Base-by-base conservation (phyloP, 2,113 vertebrate genomes). In the Potamarius usumacintae region DNA sequence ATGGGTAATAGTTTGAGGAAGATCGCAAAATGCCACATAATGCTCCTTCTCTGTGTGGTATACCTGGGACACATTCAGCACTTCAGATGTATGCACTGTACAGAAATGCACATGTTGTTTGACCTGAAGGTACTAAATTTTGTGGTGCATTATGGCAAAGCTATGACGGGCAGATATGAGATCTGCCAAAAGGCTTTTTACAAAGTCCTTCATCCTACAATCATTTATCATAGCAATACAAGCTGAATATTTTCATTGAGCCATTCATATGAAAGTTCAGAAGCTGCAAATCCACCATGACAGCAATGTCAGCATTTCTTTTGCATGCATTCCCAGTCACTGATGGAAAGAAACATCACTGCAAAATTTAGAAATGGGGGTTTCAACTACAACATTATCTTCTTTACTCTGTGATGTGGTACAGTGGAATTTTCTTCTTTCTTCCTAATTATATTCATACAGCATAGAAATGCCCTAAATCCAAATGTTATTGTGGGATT, bases 161-260 rank as follows among this genome's bases (percentile, higher is more conserved):
- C 52, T 58, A n/a, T 62, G 8, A 60, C 50, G 53, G 53, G 20
- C 65, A 42, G 27, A 50, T 57, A 80, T 58, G 27, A 60, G 20
- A 63, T 27, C 14, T 20, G 22, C 22, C 22, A 50, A 52, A 0
- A 20, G 27, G n/a, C 27, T 58, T 80, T 48, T 78, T 53, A 14
- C 22, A 53, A 25, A 85, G 12, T 76, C 55, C 7, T 62, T 25
- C 53, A 60, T 62, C 34, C 12, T 77, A 1, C 30, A 60, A 57
- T 77, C 34, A 77, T 85, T 76, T 63, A 48, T n/a, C 42, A 18
- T 62, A 58, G 27, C 55, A 85, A 85, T 76, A 63, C 57, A 48
- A 58, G 77, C n/a, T 57, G 53, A 63, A 85, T n/a, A 85, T 63
- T 52, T 77, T 52, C n/a, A 80, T 69, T 53, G 50, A 71, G 62